A percentile compares a stretch with the other conserved stretches of the same genome.
phyloP scores from a whole-genome alignment of 30 jellyfish, hydroid and myxozoan species.

The Pseudorhiza aurosa region DNA sequence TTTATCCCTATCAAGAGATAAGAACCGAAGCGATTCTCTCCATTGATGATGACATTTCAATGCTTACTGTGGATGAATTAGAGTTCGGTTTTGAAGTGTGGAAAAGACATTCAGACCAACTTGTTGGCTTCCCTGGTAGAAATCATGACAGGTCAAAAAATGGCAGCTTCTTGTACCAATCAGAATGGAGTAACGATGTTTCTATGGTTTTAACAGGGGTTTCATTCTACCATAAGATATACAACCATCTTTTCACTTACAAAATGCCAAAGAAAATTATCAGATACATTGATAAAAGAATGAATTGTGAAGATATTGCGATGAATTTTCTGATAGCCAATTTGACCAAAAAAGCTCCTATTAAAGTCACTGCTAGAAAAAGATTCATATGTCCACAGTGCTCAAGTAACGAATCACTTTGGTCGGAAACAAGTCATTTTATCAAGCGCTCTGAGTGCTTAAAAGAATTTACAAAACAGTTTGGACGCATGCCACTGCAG shows the following conservation, averaged over 20 bases:
- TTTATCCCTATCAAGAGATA: conserved; percentile 88
- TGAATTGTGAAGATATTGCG: conserved; percentile 98
- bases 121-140: conserved; percentile 97
- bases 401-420: conserved; percentile 82
- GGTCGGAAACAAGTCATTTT: conserved; percentile 95
- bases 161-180: conserved; percentile 59
- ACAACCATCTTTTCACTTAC: conserved; percentile 75
- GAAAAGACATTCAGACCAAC: conserved; percentile 88
- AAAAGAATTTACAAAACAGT: conserved; percentile 60
- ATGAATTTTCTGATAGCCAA: conserved; percentile 91
- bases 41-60: conserved; percentile 92
- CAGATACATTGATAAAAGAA: conserved; percentile 67
- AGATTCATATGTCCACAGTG: conserved; percentile 89
- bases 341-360: conserved; percentile 88
- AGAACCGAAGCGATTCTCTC: conserved; percentile 95
- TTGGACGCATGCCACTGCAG: conserved; percentile 88
- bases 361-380: conserved; percentile 92
- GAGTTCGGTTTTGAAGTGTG: conserved; percentile 95
- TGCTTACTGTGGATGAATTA: conserved; percentile 85
- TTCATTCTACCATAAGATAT: conserved; percentile 92
- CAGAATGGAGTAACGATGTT: conserved; percentile 91
- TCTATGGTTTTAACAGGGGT: conserved; percentile 98
- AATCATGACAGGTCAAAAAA: conserved; percentile 46
- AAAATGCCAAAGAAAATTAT: conserved; percentile 66
- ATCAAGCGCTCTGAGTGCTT: conserved; percentile 90